phyloP scores from a whole-genome alignment of 2,113 vertebrate genomes.

The Phoenicopterus ruber region DNA sequence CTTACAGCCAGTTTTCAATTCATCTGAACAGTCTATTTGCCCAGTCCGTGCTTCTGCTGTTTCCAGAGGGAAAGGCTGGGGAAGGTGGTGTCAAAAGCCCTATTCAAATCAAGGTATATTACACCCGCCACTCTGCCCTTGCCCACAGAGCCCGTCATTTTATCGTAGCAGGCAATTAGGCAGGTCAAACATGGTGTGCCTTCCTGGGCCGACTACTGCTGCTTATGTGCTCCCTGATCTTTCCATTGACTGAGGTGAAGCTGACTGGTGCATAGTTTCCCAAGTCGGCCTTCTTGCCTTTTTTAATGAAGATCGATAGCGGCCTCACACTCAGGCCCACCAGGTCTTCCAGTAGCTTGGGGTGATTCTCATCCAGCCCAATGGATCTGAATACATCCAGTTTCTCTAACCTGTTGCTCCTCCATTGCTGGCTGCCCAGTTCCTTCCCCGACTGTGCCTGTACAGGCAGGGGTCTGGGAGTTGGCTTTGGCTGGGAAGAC shows the following conservation, averaged over 20 bases:
- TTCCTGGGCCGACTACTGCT: background rate
- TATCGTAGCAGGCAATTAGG: background rate
- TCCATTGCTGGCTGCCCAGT: background rate
- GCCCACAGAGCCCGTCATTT: background rate
- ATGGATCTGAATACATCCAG: background rate
- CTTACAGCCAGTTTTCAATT: background rate
- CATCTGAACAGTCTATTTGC: background rate
- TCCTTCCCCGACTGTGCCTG: fast-evolving
- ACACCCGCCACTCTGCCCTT: background rate
- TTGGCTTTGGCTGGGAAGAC: background rate
- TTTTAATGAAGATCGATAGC: background rate
- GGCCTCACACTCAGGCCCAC: background rate
- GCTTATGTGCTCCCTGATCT: background rate
- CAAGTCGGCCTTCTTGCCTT: background rate
- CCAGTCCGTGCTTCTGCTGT: background rate
- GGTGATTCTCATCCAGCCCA: background rate
- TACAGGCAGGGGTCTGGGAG: background rate
- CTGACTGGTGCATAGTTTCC: background rate
- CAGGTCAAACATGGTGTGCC: background rate
- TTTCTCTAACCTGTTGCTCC: background rate
- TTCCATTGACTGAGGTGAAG: background rate
- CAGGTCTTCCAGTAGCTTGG: background rate
- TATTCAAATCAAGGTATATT: background rate
- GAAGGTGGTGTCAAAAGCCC: background rate
- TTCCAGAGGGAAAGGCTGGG: background rate